Conservation (phyloP, 2,797 vertebrate species). For the Acanthopagrus latus region DNA sequence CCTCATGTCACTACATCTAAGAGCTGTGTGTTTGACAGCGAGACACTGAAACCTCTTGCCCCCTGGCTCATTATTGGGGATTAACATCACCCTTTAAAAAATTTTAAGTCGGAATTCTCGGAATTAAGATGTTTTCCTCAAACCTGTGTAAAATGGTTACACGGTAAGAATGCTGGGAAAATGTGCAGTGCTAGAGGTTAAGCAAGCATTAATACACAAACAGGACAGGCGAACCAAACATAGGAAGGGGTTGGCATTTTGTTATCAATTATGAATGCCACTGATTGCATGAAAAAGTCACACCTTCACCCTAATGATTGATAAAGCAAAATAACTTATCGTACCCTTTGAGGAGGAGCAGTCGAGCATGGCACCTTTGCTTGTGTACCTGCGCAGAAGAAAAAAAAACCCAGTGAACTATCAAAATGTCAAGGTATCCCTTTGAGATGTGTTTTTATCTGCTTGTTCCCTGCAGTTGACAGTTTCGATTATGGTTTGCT, state of each 20-base stretch:
- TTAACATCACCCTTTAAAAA: slow-evolving; percentile 10
- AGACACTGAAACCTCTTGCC: neutral
- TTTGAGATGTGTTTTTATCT: slow-evolving; percentile 44
- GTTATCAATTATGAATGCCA: neutral
- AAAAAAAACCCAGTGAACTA: slow-evolving; percentile 24
- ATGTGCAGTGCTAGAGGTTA: neutral
- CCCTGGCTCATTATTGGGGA: slow-evolving; percentile 1
- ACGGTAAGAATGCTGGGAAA: neutral
- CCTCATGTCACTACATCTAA: slow-evolving; percentile 4
- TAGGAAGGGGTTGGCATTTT: neutral
- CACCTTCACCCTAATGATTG: neutral
- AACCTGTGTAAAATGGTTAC: neutral
- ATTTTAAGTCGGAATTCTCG: neutral
- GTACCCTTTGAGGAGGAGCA: neutral
- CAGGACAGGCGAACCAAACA: too few relatives aligned
- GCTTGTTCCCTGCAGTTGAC: slow-evolving; percentile 31
- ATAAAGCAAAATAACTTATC: slow-evolving; percentile 4
- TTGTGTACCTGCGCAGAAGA: slow-evolving; percentile 9
- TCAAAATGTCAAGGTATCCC: slow-evolving; percentile 50
- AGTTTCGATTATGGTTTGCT: slow-evolving; percentile 43
- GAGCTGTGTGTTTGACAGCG: slow-evolving; percentile 8
- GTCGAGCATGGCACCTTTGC: slow-evolving; percentile 2
- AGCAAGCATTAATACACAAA: neutral
- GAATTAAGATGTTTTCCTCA: neutral
- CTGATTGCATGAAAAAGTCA: slow-evolving; percentile 4